Evolutionary conservation across 2,113 vertebrate genomes (phyloP).

Genomic region (Bos javanicus): DNA sequence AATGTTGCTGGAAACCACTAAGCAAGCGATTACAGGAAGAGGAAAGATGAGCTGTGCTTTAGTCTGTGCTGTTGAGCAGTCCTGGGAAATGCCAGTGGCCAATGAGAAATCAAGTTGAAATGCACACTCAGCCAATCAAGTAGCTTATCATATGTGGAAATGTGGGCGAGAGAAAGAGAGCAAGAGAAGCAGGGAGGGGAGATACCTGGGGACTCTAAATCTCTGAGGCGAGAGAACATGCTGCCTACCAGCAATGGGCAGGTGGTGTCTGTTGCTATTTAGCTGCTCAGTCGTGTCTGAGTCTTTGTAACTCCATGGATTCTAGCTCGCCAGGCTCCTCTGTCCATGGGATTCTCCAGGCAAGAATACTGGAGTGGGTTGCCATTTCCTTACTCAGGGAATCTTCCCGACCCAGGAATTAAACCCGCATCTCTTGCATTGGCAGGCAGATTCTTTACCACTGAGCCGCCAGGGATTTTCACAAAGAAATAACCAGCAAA

Average conservation of each 20-base stretch:
- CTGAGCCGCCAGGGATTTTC: not conserved
- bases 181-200: slow-evolving; percentile 25
- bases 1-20: slow-evolving; percentile 41
- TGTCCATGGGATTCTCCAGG: not conserved
- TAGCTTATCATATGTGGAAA: slow-evolving; percentile 35
- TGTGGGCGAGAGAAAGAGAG: not conserved
- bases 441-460: not conserved
- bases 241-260: not conserved
- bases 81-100: not conserved
- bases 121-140: slow-evolving; percentile 19
- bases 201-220: not conserved
- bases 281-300: accelerated
- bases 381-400: not conserved
- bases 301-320: not conserved
- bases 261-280: accelerated
- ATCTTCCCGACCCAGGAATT: not conserved
- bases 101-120: slow-evolving; percentile 34
- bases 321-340: not conserved
- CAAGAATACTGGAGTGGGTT: not conserved
- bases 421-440: not conserved
- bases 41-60: not conserved
- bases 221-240: not conserved
- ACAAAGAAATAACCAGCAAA: not conserved
- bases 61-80: accelerated
- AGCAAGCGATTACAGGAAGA: not conserved